Percentiles rank a stretch among this genome's conserved stretches.
These are phyloP conservation scores for Allophyes oxyacanthae DNA, from an alignment of 2,888 invertebrate genomes.

Conservation along the genomic window DNA sequence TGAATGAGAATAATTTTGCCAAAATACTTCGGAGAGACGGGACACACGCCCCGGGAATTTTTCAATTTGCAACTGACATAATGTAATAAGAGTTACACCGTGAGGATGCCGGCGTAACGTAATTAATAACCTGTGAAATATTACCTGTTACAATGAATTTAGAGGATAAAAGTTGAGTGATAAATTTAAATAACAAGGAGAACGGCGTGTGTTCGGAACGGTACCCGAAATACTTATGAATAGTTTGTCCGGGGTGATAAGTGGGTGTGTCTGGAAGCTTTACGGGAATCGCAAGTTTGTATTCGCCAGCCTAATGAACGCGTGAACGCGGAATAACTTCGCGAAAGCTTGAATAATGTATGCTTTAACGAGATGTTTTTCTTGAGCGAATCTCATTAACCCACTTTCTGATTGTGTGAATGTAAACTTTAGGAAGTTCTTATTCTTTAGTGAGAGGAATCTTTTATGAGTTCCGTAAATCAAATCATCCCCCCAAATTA, in stretches of 20 bases:
- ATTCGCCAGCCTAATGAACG: conserved; percentile 86
- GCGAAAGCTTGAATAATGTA: conserved; percentile 88
- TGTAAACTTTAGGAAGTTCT: conserved; percentile 85
- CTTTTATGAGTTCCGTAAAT: conserved; percentile 81
- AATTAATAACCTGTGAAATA: conserved; percentile 89
- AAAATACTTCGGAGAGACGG: conserved; percentile 88
- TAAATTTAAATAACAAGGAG: conserved; percentile 88
- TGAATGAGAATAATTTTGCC: conserved; percentile 89
- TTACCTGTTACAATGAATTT: conserved; percentile 89
- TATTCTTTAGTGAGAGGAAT: conserved; percentile 79
- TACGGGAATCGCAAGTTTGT: conserved; percentile 82
- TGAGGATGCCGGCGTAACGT: conserved; percentile 85
- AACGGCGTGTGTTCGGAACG: conserved; percentile 66
- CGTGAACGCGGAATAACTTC: conserved; percentile 88
- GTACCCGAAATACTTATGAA: conserved; percentile 85
- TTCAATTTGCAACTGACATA: conserved; percentile 89
- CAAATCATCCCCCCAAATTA: conserved; percentile 74
- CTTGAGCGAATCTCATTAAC: conserved; percentile 89
- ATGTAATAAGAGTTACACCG: conserved; percentile 89
- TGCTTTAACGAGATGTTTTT: conserved; percentile 89
- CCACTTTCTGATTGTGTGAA: conserved; percentile 88
- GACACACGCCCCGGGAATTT: conserved; percentile 89
- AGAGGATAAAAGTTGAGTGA: conserved; percentile 89
- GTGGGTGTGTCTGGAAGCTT: conserved; percentile 77
- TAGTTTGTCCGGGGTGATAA: conserved; percentile 85